These are phyloP conservation scores for Aphelocoma californica DNA, from an alignment of 2,797 vertebrate species.

Conservation along the genomic window DNA sequence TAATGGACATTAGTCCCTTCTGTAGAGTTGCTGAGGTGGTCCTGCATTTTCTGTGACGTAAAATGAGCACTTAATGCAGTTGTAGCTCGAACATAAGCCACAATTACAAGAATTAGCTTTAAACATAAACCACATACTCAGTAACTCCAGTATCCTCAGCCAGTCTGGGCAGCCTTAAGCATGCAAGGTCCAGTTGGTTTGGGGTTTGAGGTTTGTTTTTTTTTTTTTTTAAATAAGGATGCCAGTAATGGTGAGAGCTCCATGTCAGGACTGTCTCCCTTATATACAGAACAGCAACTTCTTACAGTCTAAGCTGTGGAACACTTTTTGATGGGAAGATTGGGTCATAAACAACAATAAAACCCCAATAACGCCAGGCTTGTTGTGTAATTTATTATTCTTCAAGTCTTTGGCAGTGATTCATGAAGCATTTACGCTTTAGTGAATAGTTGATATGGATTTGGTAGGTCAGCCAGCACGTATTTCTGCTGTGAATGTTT, in stretches of 20 bases:
- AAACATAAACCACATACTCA: neutral
- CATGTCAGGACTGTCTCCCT: neutral
- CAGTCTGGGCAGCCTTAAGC: neutral
- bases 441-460: neutral
- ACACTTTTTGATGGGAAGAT: neutral
- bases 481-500: neutral
- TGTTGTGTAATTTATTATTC: neutral
- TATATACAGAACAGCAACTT: neutral
- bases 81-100: neutral
- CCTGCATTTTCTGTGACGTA: neutral
- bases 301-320: neutral
- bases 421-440: neutral
- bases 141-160: neutral
- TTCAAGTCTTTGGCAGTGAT: neutral
- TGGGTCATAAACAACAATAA: neutral
- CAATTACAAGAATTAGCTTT: neutral
- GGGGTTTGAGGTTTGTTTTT: too few species aligned
- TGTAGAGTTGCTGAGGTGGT: neutral
- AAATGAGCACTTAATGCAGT: neutral
- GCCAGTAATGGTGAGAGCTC: neutral
- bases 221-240: neutral
- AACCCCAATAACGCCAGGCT: neutral
- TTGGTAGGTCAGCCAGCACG: neutral
- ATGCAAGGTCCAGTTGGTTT: neutral
- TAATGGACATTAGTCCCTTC: neutral